Conservation (phyloP, 2,888 invertebrate species). For the Ochropacha duplaris region DNA sequence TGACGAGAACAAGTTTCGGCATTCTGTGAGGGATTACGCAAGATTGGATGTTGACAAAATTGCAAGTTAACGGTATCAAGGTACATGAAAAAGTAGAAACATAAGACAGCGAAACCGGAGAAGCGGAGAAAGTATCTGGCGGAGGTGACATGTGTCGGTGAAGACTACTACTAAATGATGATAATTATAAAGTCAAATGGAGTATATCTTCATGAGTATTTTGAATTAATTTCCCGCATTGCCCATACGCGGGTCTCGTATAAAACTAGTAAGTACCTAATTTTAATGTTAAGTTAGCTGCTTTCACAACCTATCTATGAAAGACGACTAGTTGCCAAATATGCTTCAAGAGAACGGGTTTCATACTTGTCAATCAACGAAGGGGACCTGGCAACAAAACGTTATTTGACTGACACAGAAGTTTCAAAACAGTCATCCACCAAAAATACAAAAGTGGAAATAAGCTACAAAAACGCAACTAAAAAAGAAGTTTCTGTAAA, state of each 20-base stretch:
- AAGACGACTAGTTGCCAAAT: slow-evolving; percentile 50
- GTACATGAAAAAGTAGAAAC: slow-evolving; percentile 60
- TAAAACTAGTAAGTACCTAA: background rate
- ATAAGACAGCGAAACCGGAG: slow-evolving; percentile 49
- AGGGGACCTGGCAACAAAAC: slow-evolving; percentile 46
- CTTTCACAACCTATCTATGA: slow-evolving; percentile 41
- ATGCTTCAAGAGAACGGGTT: slow-evolving; percentile 37
- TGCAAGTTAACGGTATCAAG: slow-evolving; percentile 48
- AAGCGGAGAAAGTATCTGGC: slow-evolving; percentile 61
- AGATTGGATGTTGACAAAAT: slow-evolving; percentile 63
- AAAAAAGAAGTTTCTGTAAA: no score
- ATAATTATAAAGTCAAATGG: slow-evolving; percentile 43
- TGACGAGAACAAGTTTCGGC: slow-evolving; percentile 60
- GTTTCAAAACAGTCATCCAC: slow-evolving; percentile 37
- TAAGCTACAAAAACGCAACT: background rate
- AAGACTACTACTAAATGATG: slow-evolving; percentile 34
- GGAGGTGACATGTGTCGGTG: slow-evolving; percentile 42
- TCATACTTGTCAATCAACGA: slow-evolving; percentile 42
- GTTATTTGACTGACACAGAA: slow-evolving; percentile 32
- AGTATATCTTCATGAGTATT: slow-evolving; percentile 19
- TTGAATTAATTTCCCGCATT: background rate
- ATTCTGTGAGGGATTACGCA: slow-evolving; percentile 62
- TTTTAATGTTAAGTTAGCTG: slow-evolving; percentile 13
- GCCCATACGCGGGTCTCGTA: slow-evolving; percentile 5
- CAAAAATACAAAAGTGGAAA: slow-evolving; percentile 24